Evolutionary conservation across 2,113 vertebrate species (phyloP).

Genomic region (Campylomormyrus tamandua): DNA sequence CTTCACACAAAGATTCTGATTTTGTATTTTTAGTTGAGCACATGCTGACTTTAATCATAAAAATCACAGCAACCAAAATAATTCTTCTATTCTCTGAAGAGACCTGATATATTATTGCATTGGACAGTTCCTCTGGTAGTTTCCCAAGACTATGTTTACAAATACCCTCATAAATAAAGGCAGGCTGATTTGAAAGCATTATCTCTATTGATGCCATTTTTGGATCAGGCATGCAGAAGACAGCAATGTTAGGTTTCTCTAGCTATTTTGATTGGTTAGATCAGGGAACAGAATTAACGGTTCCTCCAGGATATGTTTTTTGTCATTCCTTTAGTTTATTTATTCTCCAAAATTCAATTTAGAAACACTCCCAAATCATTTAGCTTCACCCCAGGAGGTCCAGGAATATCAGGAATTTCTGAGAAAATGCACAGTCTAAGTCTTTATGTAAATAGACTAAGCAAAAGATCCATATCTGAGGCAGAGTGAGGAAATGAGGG

Average conservation of each 20-base stretch:
- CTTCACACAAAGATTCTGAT: background rate
- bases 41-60: constrained; percentile 1
- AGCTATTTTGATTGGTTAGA: background rate
- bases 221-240: background rate
- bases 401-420: background rate
- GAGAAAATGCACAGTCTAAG: background rate
- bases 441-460: constrained; percentile 2
- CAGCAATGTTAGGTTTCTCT: background rate
- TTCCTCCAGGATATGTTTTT: background rate
- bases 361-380: constrained; percentile 12
- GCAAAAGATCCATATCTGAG: background rate
- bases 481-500: constrained; percentile 5
- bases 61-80: background rate
- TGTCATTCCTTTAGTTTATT: constrained; percentile 5
- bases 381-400: constrained; percentile 6
- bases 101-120: background rate
- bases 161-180: background rate
- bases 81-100: background rate
- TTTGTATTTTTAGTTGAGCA: background rate
- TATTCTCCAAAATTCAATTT: constrained; percentile 7
- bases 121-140: background rate
- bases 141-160: background rate
- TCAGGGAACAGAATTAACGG: background rate
- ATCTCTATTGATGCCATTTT: background rate
- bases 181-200: background rate